Evolutionary conservation across 1,140 invertebrate genomes (phyloP), one percentile per base, ranked within the genome.

Genomic region (Zaprionus lachaisei): DNA sequence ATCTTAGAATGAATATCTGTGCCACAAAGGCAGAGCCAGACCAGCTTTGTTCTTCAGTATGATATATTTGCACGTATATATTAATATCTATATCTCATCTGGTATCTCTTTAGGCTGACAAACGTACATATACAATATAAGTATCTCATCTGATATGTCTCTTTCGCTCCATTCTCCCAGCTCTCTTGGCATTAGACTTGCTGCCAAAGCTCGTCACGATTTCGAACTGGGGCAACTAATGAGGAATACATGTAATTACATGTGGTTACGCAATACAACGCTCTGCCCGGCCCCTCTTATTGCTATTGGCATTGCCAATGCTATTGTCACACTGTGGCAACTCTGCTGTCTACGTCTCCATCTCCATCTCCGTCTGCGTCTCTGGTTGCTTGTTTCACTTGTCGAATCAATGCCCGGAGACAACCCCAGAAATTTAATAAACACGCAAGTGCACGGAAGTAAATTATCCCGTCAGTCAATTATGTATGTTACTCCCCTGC

Each of bases 381-480:
- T 51, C 12, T 4, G 49, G 28, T 47, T 47, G 47, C 47, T 22
- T 20, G n/a, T 9, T 20, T 17, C 65, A 28, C 44, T 68, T 54
- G 20, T 58, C 47, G 85, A 89, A 89, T 90, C 85, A 90, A 89
- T 90, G 84, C 76, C 61, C 72, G 57, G 54, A 82, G 81, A 91
- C 85, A 90, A 73, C 71, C 86, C 81, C 70, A 80, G 79, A 82
- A 90, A 90, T 90, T 90, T 90, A 90, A 90, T 90, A 90, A 90
- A 90, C 85, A 90, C 85, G 85, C 85, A 90, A 90, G 81, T 90
- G 86, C 80, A 90, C 77, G 85, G 85, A 90, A 90, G 85, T 90
- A 80, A 90, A 90, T 90, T 90, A 80, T 90, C 72, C 85, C 79
- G 86, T 75, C 85, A 90, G 85, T 91, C 85, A 80, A 90, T 89